These are phyloP conservation scores for Phoenicopterus ruber DNA, from an alignment of 2,113 vertebrate genomes.

Conservation along the genomic window DNA sequence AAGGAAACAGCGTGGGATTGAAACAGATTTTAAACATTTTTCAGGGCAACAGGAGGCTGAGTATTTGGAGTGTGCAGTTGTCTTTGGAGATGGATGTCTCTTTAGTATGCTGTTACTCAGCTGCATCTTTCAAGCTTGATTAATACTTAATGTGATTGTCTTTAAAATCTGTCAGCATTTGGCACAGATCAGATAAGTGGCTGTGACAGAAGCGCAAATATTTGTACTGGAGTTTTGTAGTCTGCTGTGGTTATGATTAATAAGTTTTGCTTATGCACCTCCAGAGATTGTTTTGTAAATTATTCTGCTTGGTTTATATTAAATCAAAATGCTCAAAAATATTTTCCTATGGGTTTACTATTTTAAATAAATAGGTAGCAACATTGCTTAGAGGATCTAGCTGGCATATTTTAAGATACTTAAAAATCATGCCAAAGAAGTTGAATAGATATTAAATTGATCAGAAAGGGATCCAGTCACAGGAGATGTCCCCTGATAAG, in stretches of 20 bases:
- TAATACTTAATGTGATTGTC: conserved; percentile 78
- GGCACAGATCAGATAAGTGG: conserved; percentile 58
- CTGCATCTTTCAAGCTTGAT: conserved; percentile 73
- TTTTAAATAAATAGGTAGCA: conserved; percentile 44
- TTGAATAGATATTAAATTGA: neutral
- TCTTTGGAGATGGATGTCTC: conserved; percentile 35
- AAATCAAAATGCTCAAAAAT: conserved; percentile 43
- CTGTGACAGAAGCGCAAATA: conserved; percentile 73
- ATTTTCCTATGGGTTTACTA: conserved; percentile 12
- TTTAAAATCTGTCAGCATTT: conserved; percentile 74
- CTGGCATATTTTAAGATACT: conserved; percentile 19
- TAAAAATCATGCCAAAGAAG: neutral
- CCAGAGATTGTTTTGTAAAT: conserved; percentile 69
- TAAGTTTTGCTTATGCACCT: conserved; percentile 70
- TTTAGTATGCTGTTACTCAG: conserved; percentile 62
- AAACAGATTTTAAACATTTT: conserved; percentile 7
- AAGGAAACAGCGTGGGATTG: neutral
- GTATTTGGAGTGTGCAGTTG: neutral
- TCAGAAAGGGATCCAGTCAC: neutral
- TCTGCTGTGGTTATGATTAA: conserved; percentile 63
- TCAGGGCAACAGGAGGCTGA: neutral
- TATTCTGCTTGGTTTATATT: conserved; percentile 29
- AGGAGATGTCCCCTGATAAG: neutral
- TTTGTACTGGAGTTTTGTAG: conserved; percentile 62
- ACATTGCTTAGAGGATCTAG: conserved; percentile 14